Percentiles rank a stretch among this genome's conserved stretches.
Conservation (phyloP, 2,888 invertebrate genomes). For the Caenorhabditis sp. region DNA sequence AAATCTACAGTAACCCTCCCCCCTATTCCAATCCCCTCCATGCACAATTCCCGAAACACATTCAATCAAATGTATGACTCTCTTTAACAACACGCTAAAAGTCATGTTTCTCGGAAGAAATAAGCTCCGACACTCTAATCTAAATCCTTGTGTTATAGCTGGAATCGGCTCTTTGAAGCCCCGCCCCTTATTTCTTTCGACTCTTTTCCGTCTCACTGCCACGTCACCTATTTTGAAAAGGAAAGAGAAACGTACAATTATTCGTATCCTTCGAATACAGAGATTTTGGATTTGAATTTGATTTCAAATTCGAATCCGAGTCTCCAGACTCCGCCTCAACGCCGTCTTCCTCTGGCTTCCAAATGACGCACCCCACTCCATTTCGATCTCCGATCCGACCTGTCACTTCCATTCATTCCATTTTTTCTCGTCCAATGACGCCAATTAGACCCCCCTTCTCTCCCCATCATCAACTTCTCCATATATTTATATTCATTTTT, state of each 20-base stretch:
- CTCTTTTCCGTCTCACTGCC: constrained; percentile 7
- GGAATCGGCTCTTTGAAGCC: background rate
- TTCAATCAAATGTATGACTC: constrained; percentile 22
- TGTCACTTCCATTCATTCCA: constrained; percentile 42
- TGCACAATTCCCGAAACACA: background rate
- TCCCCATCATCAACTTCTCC: background rate
- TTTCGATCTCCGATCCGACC: constrained; percentile 51
- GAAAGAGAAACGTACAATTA: constrained; percentile 44
- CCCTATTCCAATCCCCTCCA: background rate
- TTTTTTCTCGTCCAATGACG: constrained; percentile 25
- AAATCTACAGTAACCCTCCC: background rate
- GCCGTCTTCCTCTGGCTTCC: constrained; percentile 6
- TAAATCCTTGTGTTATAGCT: background rate
- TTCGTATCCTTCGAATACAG: constrained; percentile 9
- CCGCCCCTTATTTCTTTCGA: constrained; percentile 4
- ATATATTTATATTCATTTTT: constrained; percentile 15
- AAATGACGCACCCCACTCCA: constrained; percentile 27
- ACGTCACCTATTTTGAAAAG: constrained; percentile 32
- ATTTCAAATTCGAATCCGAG: too few species aligned
- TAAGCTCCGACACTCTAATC: constrained; percentile 12
- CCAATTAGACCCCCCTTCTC: constrained; percentile 28
- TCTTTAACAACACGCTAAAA: background rate
- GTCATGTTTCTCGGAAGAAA: constrained; percentile 17
- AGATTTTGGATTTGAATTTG: background rate
- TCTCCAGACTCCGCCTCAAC: background rate